These are phyloP conservation scores for Aegypius monachus DNA, from an alignment of 2,113 vertebrate species.

Conservation along the genomic window DNA sequence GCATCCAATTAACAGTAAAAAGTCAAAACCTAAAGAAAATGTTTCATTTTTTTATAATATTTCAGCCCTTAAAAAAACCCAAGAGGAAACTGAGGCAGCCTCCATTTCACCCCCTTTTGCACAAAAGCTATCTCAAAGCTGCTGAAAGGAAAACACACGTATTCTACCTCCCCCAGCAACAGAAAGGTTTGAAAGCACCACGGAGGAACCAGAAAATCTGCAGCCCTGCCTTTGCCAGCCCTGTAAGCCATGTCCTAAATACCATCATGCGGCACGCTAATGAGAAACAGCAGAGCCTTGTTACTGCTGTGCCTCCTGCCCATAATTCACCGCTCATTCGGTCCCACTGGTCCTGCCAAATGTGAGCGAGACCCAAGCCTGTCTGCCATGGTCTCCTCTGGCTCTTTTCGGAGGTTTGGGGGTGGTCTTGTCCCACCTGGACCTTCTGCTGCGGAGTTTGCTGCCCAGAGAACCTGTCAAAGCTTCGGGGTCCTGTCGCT, in stretches of 20 bases:
- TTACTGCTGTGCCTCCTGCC: not conserved
- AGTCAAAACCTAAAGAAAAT: not conserved
- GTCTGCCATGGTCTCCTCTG: not conserved
- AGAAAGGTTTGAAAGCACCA: not conserved
- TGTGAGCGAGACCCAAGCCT: not conserved
- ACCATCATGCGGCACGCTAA: not conserved
- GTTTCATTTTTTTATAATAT: not conserved
- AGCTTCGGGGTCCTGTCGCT: not conserved
- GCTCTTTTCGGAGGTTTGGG: not conserved
- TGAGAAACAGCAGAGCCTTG: not conserved
- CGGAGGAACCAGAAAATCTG: not conserved
- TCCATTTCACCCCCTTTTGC: not conserved
- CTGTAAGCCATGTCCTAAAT: not conserved
- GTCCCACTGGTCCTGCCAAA: not conserved
- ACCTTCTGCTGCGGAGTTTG: not conserved
- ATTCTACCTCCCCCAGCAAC: not conserved
- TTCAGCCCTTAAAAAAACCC: not conserved
- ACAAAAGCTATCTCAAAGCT: not conserved
- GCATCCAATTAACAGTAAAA: not conserved
- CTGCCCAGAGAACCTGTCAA: not conserved
- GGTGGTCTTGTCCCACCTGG: not conserved
- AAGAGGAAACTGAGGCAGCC: not conserved
- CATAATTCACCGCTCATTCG: fast-evolving
- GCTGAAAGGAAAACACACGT: not conserved
- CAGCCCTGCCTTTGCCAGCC: not conserved